Percentiles rank a stretch among this genome's conserved stretches.
Evolutionary conservation across 2,797 vertebrate genomes (phyloP).

Genomic region (Taeniopygia guttata): DNA sequence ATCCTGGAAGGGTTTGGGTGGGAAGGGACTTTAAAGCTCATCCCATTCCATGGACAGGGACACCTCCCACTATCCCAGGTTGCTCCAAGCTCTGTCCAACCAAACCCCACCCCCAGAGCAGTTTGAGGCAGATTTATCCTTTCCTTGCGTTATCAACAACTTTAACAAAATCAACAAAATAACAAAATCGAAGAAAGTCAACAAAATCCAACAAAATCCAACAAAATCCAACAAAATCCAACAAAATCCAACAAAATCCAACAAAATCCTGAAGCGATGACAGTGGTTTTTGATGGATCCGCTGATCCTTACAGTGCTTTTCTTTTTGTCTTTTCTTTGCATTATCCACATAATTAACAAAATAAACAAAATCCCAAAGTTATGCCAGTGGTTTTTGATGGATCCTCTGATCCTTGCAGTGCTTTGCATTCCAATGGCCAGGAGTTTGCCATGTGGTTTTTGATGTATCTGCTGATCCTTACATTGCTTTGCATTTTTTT

Average conservation of each 20-base stretch:
- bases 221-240: no score
- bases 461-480: neutral
- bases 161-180: no score
- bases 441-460: neutral
- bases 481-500: no score
- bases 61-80: fast-evolving
- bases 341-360: no score
- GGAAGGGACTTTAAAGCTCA: neutral
- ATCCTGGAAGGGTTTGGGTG: neutral
- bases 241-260: no score
- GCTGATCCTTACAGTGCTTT: neutral
- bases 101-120: neutral
- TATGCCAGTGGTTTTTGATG: neutral
- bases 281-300: neutral
- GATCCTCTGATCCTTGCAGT: neutral
- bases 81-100: neutral
- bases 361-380: neutral
- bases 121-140: neutral
- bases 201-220: neutral
- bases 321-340: neutral
- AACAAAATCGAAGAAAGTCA: no score
- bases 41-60: neutral
- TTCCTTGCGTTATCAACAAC: neutral
- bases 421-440: neutral
- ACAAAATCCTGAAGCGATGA: neutral